Percentiles rank a stretch among this genome's conserved stretches.
Evolutionary conservation across 1,140 invertebrate genomes (phyloP).

Genomic region (Anastrepha ludens): DNA sequence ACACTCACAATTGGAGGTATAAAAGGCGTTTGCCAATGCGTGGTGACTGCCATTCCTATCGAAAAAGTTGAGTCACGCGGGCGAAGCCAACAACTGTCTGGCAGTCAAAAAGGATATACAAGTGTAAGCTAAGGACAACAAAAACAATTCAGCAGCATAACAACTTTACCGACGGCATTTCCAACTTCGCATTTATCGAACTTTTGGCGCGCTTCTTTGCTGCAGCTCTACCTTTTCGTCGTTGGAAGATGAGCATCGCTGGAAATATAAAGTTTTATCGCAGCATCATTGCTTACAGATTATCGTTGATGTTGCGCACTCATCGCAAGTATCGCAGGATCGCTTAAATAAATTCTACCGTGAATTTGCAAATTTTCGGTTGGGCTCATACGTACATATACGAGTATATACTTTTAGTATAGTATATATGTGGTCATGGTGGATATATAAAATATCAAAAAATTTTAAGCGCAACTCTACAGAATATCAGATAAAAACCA

Average conservation of each 20-base stretch:
- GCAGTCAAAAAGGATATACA: background rate
- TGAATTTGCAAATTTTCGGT: too few relatives aligned
- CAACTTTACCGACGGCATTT: slow-evolving; percentile 52
- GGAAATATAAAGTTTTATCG: slow-evolving; percentile 38
- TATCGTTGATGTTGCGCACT: slow-evolving; percentile 52
- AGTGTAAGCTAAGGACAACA: too few relatives aligned
- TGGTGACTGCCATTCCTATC: slow-evolving; percentile 56
- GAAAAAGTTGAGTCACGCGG: slow-evolving; percentile 32
- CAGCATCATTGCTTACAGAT: slow-evolving; percentile 17
- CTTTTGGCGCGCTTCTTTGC: slow-evolving; percentile 23
- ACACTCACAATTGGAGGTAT: slow-evolving; percentile 20
- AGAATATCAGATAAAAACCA: slow-evolving; percentile 56
- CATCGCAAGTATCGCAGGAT: slow-evolving; percentile 54
- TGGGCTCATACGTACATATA: too few relatives aligned
- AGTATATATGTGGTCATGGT: background rate
- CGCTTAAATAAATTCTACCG: background rate
- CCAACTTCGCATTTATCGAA: background rate
- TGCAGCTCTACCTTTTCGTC: background rate
- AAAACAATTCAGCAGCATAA: background rate
- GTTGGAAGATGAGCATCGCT: slow-evolving; percentile 35
- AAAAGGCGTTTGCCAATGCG: slow-evolving; percentile 52
- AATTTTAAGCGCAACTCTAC: slow-evolving; percentile 29
- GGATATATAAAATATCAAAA: slow-evolving; percentile 29
- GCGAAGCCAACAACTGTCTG: slow-evolving; percentile 23
- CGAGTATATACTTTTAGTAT: too few relatives aligned